These are phyloP conservation scores for Crax fasciolata DNA, from an alignment of 2,797 vertebrate species.

Conservation along the genomic window DNA sequence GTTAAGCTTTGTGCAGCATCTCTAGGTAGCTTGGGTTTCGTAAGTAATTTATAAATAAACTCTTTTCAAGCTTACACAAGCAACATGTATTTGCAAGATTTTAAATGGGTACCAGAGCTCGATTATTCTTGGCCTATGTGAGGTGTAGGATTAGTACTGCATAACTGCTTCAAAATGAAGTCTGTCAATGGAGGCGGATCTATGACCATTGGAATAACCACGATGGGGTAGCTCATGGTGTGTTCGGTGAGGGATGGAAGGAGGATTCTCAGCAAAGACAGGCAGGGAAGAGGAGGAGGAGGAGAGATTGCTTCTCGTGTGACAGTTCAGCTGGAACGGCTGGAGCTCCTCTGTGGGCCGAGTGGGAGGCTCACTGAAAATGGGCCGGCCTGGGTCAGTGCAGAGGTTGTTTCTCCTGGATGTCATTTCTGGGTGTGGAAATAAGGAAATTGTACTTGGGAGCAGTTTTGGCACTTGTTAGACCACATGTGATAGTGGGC, in stretches of 20 bases:
- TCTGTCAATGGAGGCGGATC: background rate
- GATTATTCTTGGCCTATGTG: accelerated
- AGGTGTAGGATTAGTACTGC: background rate
- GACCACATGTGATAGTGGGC: background rate
- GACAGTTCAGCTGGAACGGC: background rate
- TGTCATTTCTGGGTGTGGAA: background rate
- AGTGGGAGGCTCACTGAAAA: accelerated
- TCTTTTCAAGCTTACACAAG: background rate
- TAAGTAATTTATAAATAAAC: background rate
- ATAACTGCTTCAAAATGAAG: background rate
- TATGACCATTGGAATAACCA: background rate
- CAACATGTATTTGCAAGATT: background rate
- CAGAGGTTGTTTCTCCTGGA: background rate
- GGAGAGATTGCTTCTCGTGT: background rate
- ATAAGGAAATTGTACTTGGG: background rate
- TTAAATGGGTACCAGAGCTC: background rate
- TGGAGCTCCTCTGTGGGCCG: background rate
- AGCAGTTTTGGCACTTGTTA: background rate
- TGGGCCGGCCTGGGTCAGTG: background rate
- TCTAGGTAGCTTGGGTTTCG: background rate
- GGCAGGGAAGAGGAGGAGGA: background rate
- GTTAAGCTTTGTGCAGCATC: background rate
- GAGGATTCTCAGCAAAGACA: background rate
- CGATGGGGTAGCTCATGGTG: background rate
- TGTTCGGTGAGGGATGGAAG: background rate